phyloP scores from a whole-genome alignment of 2,888 invertebrate genomes.

The Cryptocephalus primarius region DNA sequence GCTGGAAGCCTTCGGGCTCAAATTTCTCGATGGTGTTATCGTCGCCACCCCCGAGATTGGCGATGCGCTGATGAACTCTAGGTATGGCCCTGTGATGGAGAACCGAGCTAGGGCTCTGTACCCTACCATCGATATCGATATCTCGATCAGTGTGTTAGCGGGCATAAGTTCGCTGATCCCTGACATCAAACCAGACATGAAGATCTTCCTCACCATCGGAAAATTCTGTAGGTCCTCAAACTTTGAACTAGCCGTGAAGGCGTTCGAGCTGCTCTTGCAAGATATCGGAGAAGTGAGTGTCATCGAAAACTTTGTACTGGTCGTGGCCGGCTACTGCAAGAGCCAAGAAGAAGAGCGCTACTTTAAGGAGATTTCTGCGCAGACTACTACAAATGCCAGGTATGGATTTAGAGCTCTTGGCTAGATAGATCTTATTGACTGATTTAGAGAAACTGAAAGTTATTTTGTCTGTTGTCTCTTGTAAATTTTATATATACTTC shows the following conservation, averaged over 20 bases:
- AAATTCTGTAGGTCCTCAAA: conserved; percentile 27
- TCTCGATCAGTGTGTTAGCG: conserved; percentile 26
- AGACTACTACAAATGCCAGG: too few relatives aligned
- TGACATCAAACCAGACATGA: conserved; percentile 24
- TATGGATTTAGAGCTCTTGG: too few relatives aligned
- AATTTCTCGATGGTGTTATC: conserved; percentile 27
- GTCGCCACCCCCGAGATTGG: conserved; percentile 26
- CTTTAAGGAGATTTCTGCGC: conserved; percentile 18
- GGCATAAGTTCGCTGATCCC: conserved; percentile 29
- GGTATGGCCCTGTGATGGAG: too few relatives aligned
- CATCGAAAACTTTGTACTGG: conserved; percentile 25
- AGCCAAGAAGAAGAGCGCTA: conserved; percentile 22
- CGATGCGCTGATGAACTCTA: conserved; percentile 25
- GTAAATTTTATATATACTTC: too few relatives aligned
- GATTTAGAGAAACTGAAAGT: too few relatives aligned
- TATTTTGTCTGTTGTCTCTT: too few relatives aligned
- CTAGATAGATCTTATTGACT: too few relatives aligned
- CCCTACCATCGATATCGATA: conserved; percentile 28
- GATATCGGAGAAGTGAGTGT: conserved; percentile 20
- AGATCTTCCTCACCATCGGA: conserved; percentile 29
- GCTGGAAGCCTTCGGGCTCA: conserved; percentile 24
- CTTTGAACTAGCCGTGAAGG: conserved; percentile 27
- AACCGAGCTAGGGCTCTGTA: conserved; percentile 14
- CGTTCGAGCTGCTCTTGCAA: conserved; percentile 27
- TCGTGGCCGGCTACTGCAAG: conserved; percentile 28